Conservation (phyloP, 2,113 vertebrate genomes). For the Xenopus tropicalis region UCB_Xtro_10.0 CM004449.2:14392501-14393000, state of each 20-base stretch:
- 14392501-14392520: no score
- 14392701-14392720: constrained; percentile 9
- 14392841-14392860: no score
- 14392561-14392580: background rate
- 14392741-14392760: constrained; percentile 13
- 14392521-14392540: background rate
- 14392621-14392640: background rate
- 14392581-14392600: background rate
- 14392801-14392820: constrained; percentile 29
- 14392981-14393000: no score
- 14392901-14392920: no score
- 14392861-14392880: no score
- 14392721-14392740: constrained; percentile 26
- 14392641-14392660: constrained; percentile 15
- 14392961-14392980: no score
- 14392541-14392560: background rate
- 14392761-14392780: constrained; percentile 3
- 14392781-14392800: constrained; percentile 24
- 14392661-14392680: constrained; percentile 14
- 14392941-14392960: no score
- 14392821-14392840: constrained; percentile 22
- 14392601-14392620: background rate
- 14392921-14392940: no score
- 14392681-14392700: constrained; percentile 37
- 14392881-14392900: no score